A percentile compares a stretch with the other conserved stretches of the same genome.
These are phyloP conservation scores for Sipha flava DNA, from an alignment of 1,140 invertebrate species.

Conservation along the genomic window DNA sequence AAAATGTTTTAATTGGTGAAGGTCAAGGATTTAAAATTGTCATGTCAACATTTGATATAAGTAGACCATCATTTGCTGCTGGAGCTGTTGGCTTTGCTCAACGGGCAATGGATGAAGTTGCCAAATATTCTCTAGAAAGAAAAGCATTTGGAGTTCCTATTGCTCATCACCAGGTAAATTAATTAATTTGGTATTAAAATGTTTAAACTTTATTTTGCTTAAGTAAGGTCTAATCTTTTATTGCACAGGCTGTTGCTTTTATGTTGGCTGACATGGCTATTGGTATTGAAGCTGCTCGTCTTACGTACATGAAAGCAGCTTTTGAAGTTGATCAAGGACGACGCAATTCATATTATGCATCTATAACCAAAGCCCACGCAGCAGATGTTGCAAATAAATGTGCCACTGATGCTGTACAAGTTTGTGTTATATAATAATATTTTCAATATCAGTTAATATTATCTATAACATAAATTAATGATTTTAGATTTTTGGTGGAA, in stretches of 20 bases:
- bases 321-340: slow-evolving; percentile 80
- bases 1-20: slow-evolving; percentile 81
- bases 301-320: slow-evolving; percentile 77
- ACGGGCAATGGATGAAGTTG: slow-evolving; percentile 84
- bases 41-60: slow-evolving; percentile 92
- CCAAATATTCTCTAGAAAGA: slow-evolving; percentile 84
- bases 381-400: slow-evolving; percentile 90
- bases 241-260: slow-evolving; percentile 75
- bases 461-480: neutral
- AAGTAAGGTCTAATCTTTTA: no score
- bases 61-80: slow-evolving; percentile 80
- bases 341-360: slow-evolving; percentile 76
- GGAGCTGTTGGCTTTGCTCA: slow-evolving; percentile 84
- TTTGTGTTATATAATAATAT: slow-evolving; percentile 36
- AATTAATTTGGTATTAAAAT: no score
- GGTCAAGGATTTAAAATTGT: slow-evolving; percentile 93
- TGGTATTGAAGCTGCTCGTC: slow-evolving; percentile 75
- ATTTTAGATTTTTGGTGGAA: slow-evolving; percentile 82
- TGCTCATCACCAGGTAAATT: slow-evolving; percentile 54
- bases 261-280: slow-evolving; percentile 94
- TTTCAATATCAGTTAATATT: neutral
- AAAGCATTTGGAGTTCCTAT: slow-evolving; percentile 92
- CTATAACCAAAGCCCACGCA: slow-evolving; percentile 87
- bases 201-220: neutral
- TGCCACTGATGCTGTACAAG: slow-evolving; percentile 86